Base-by-base conservation (phyloP, 2,113 vertebrate genomes). In the Colistium nudipinnis region DNA sequence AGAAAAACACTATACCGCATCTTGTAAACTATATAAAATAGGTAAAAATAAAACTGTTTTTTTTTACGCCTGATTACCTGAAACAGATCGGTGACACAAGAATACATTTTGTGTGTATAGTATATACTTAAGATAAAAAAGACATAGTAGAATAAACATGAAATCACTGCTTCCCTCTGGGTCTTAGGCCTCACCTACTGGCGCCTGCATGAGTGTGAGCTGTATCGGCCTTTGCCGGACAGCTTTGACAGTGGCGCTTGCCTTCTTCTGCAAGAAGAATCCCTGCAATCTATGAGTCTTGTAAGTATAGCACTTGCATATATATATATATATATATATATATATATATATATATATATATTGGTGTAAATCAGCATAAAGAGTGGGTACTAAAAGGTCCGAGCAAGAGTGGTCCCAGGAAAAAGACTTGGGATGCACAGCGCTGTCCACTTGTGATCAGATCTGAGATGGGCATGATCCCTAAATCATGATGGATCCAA, bases 111-210 rank as follows among this genome's bases (percentile, higher is more conserved):
- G 17, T 7, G 39, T 19, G 6, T 43, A 17, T 43, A 19, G 31
- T 43, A 9, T 43, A 7, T 19, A 16, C 5, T 13, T 14, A 4
- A 13, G 11, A 10, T 36, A 12, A 12, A 13, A 13, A 36, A 36
- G 35, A 41, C 20, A 20, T 1, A 10, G n/a, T 20, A 44, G n/a
- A 20, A 10, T 10, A 20, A 20, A 2, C 4, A 24, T 47, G 11
- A 47, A 19, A 31, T 31, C 49, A n/a, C 3, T 22, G 4, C 2
- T 22, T 3, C 25, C 14, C 17, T 60, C 4, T 74, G 4, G 31
- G 10, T 71, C 17, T 20, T 19, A 99, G 97, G 96, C 24, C 89
- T 97, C 63, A 95, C 95, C 0, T 96, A 96, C 39, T 98, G 98
- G 98, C 95, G 93, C 31, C 80, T 94, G 80, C 94, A 96, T 39